phyloP scores from a whole-genome alignment of 2,113 vertebrate genomes.

The Oryctolagus cuniculus region DNA sequence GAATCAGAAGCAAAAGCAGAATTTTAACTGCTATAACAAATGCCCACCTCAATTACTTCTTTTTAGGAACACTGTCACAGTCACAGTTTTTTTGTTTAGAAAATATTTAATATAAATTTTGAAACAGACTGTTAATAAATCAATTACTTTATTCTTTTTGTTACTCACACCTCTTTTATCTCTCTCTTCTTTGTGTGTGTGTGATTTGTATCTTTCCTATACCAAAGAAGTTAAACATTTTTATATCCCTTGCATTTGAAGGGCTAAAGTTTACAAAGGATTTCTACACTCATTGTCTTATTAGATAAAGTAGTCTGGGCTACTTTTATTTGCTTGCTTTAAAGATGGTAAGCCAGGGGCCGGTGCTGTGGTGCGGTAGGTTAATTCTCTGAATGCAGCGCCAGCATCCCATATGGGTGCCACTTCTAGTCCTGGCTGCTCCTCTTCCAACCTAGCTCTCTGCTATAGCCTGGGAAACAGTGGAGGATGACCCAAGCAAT shows the following conservation, averaged over 20 bases:
- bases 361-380: too few species aligned
- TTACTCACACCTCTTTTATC: background rate
- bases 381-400: too few species aligned
- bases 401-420: too few species aligned
- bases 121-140: background rate
- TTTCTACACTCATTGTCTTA: constrained; percentile 14
- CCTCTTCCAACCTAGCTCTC: too few species aligned
- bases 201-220: background rate
- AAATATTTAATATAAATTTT: too few species aligned
- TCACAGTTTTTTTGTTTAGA: background rate
- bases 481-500: too few species aligned
- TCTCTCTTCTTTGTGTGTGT: background rate
- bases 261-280: background rate
- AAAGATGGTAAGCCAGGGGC: constrained; percentile 7
- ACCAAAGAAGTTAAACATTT: background rate
- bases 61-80: background rate
- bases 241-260: constrained; percentile 19
- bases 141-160: background rate
- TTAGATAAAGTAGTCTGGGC: background rate
- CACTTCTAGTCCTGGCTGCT: too few species aligned
- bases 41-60: too few species aligned
- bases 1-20: too few species aligned
- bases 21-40: too few species aligned
- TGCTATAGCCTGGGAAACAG: too few species aligned
- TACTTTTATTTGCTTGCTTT: background rate